phyloP scores from a whole-genome alignment of 2,113 vertebrate species.

The Thunnus thynnus region DNA sequence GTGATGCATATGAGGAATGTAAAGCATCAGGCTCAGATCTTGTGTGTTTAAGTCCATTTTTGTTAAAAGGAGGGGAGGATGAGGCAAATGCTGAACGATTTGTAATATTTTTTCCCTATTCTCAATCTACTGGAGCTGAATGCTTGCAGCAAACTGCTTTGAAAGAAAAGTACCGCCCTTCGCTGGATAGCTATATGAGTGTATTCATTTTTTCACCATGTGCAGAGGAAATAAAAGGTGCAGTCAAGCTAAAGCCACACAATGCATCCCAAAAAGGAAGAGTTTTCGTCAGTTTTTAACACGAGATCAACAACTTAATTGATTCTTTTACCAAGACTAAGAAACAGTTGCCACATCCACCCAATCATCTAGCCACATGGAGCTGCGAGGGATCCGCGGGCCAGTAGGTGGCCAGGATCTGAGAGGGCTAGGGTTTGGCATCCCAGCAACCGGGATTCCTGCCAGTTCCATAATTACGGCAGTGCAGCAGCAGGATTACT shows the following conservation, averaged over 20 bases:
- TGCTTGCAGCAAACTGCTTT: background rate
- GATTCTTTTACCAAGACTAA: background rate
- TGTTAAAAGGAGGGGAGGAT: background rate
- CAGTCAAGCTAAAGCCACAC: background rate
- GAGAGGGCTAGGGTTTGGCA: constrained; percentile 83
- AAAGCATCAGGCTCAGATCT: constrained; percentile 11
- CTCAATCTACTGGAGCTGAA: background rate
- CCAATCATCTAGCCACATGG: constrained; percentile 82
- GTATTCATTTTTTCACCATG: constrained; percentile 8
- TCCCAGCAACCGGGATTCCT: constrained; percentile 76
- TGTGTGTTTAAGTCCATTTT: background rate
- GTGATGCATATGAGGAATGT: background rate
- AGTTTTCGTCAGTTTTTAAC: background rate
- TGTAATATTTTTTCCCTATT: background rate
- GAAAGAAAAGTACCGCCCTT: background rate
- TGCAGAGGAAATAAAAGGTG: background rate
- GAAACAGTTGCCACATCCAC: background rate
- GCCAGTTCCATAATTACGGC: constrained; percentile 88
- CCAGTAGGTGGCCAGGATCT: constrained; percentile 83
- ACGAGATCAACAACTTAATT: constrained; percentile 19
- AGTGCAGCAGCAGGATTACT: constrained; percentile 94
- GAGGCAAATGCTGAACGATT: background rate
- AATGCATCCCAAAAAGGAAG: background rate
- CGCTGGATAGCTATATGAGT: background rate
- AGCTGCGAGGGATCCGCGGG: constrained; percentile 83